Conservation (phyloP, 1,140 invertebrate genomes). For the Agrypnia vestita region DNA sequence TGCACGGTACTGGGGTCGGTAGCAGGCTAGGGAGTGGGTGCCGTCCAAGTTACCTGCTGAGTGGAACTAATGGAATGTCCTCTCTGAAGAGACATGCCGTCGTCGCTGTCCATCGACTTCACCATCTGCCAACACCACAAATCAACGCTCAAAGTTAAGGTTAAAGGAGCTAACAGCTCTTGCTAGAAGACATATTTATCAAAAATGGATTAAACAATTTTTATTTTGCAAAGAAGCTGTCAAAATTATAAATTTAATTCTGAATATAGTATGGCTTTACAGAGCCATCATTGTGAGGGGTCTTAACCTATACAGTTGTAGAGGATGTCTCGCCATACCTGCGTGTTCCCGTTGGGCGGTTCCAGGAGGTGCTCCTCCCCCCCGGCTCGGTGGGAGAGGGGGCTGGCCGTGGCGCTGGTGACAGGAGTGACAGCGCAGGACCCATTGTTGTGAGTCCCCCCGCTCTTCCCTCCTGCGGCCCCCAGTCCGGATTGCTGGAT, state of each 20-base stretch:
- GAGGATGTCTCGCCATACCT: background rate
- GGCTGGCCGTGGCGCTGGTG: conserved; percentile 89
- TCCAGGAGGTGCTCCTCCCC: conserved; percentile 70
- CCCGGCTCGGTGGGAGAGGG: conserved; percentile 80
- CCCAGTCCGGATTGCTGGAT: conserved; percentile 64
- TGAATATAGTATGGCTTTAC: no score
- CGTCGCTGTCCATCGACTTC: conserved; percentile 66
- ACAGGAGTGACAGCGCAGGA: conserved; percentile 86
- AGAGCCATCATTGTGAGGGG: no score
- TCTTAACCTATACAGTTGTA: background rate
- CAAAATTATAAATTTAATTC: no score
- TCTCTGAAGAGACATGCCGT: conserved; percentile 67
- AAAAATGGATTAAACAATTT: no score
- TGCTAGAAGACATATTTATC: no score
- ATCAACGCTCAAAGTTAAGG: background rate
- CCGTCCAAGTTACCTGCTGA: conserved; percentile 63
- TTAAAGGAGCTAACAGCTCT: no score
- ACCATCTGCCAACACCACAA: conserved; percentile 56
- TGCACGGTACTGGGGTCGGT: background rate
- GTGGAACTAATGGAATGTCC: conserved; percentile 69
- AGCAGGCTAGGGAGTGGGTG: background rate
- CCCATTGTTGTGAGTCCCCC: conserved; percentile 81
- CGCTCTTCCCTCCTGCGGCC: conserved; percentile 74
- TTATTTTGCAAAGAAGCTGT: no score
- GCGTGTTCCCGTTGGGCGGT: conserved; percentile 67